phyloP scores from a whole-genome alignment of 1,140 invertebrate genomes.

The Solen grandis region DNA sequence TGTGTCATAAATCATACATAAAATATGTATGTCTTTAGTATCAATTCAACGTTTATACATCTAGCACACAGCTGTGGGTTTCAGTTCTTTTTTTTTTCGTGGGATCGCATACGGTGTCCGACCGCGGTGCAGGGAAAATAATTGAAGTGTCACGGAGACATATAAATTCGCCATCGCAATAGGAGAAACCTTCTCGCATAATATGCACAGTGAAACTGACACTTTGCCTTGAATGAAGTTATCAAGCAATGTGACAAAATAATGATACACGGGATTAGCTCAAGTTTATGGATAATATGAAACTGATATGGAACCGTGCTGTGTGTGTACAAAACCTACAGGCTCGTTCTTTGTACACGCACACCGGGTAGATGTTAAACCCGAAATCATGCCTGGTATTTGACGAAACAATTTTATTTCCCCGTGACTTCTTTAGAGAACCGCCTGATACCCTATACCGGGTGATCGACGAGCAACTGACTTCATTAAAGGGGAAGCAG shows the following conservation, averaged over 20 bases:
- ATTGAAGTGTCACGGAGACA: no score
- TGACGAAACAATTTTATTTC: no score
- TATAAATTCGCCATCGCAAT: no score
- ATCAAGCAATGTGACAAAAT: slow-evolving; percentile 35
- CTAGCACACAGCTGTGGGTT: not conserved
- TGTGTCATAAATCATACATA: no score
- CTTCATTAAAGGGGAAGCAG: no score
- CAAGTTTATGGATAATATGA: not conserved
- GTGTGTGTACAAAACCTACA: slow-evolving; percentile 1
- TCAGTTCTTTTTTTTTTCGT: not conserved
- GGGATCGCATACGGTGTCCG: not conserved
- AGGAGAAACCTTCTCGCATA: not conserved
- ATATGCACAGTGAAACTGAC: slow-evolving; percentile 1
- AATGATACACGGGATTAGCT: slow-evolving; percentile 25
- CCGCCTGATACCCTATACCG: no score
- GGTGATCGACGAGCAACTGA: no score
- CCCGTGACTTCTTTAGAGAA: no score
- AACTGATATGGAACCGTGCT: not conserved
- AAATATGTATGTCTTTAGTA: not conserved
- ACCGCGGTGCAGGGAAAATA: slow-evolving; percentile 1
- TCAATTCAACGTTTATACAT: not conserved
- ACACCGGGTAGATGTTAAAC: slow-evolving; percentile 34
- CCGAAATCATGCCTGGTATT: no score
- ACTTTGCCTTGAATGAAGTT: slow-evolving; percentile 23
- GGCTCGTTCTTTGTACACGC: slow-evolving; percentile 12